Evolutionary conservation across 2,113 vertebrate species (phyloP).

Genomic region (Syngnathoides biaculeatus): DNA sequence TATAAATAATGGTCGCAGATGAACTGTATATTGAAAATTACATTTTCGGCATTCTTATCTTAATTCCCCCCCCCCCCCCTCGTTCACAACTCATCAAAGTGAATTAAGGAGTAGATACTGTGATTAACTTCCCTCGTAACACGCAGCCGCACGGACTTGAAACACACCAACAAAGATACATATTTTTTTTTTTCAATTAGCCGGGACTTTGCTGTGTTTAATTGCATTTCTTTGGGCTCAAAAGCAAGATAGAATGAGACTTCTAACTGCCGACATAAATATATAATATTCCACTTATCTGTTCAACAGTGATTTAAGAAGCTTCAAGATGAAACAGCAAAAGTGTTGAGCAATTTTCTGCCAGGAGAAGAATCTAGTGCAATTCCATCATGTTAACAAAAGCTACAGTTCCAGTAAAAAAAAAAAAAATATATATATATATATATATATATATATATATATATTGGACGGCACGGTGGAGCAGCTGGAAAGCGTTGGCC

Average conservation of each 20-base stretch:
- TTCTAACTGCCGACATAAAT: slow-evolving; percentile 45
- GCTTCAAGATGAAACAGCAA: slow-evolving; percentile 40
- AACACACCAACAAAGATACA: slow-evolving; percentile 56
- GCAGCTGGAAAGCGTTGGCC: too few relatives aligned
- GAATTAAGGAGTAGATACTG: slow-evolving; percentile 47
- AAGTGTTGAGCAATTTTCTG: slow-evolving; percentile 23
- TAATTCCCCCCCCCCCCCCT: slow-evolving; percentile 20
- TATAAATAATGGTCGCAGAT: background rate
- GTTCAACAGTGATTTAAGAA: slow-evolving; percentile 45
- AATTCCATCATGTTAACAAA: slow-evolving; percentile 20
- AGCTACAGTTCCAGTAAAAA: slow-evolving; percentile 5
- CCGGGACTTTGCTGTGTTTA: slow-evolving; percentile 54
- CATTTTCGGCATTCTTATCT: slow-evolving; percentile 6
- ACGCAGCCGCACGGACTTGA: slow-evolving; percentile 42
- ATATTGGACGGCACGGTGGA: too few relatives aligned
- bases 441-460: too few relatives aligned
- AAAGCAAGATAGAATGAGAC: slow-evolving; percentile 35
- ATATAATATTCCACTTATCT: slow-evolving; percentile 52
- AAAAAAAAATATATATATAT: too few relatives aligned
- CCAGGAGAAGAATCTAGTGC: slow-evolving; percentile 8
- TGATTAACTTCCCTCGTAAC: slow-evolving; percentile 57
- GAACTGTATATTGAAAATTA: background rate
- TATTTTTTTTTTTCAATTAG: slow-evolving; percentile 60
- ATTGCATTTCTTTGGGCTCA: slow-evolving; percentile 56
- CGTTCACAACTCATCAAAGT: slow-evolving; percentile 41